Evolutionary conservation across 2,888 invertebrate species (phyloP).

Genomic region (Ethmia dodecea): DNA sequence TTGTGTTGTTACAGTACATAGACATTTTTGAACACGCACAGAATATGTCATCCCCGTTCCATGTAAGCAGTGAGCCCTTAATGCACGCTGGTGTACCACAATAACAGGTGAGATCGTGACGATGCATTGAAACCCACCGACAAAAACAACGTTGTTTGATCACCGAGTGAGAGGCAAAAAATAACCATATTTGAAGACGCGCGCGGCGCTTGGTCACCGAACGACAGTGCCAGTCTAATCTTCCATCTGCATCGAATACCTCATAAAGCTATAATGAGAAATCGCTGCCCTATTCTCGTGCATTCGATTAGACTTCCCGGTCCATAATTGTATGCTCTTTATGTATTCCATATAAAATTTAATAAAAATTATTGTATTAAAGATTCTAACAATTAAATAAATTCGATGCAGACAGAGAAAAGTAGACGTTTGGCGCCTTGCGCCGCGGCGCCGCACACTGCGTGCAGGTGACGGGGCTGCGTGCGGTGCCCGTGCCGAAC

Average conservation of each 20-base stretch:
- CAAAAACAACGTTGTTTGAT: constrained; percentile 45
- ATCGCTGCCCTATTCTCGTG: too few species aligned
- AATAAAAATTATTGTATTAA: too few species aligned
- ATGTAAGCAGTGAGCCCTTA: constrained; percentile 69
- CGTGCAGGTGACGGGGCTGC: constrained; percentile 77
- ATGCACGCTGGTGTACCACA: constrained; percentile 64
- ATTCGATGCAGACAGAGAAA: constrained; percentile 1
- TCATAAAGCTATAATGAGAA: too few species aligned
- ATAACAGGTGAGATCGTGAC: constrained; percentile 53
- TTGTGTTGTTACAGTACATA: constrained; percentile 26
- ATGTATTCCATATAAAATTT: too few species aligned
- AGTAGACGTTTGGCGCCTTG: constrained; percentile 14
- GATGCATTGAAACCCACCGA: constrained; percentile 44
- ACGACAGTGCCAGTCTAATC: constrained; percentile 21
- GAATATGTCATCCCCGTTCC: constrained; percentile 56
- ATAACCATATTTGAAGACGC: constrained; percentile 49
- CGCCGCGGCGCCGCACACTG: constrained; percentile 46
- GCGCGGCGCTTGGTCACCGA: constrained; percentile 62
- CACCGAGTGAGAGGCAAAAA: constrained; percentile 69
- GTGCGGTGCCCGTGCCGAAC: constrained; percentile 79
- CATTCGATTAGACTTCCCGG: too few species aligned
- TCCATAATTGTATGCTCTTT: too few species aligned
- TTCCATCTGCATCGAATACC: constrained; percentile 13
- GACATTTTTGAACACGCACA: constrained; percentile 49
- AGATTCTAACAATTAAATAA: too few species aligned